Conservation (phyloP, 2,113 vertebrate species). For the Sapayoa aenigma region DNA sequence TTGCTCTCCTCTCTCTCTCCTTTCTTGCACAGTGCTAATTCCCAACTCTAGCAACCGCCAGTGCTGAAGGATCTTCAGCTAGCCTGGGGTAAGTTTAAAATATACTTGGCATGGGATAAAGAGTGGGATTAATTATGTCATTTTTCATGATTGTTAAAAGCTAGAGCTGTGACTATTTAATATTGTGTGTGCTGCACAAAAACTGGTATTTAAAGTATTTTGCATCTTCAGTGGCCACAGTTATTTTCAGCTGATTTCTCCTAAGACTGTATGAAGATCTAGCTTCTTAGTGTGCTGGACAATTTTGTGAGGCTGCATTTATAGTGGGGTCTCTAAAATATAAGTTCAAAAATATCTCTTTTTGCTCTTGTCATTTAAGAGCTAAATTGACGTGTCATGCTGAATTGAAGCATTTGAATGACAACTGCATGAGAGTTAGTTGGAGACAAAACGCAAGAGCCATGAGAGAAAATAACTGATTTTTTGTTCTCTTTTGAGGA, state of each 20-base stretch:
- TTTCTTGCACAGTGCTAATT: constrained; percentile 59
- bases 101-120: neutral
- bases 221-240: neutral
- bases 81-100: constrained; percentile 73
- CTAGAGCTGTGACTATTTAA: neutral
- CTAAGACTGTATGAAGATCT: neutral
- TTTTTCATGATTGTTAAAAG: neutral
- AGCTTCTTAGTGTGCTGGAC: neutral
- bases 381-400: neutral
- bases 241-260: constrained; percentile 1
- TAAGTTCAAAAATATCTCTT: neutral
- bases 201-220: neutral
- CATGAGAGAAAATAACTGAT: neutral
- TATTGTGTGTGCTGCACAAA: neutral
- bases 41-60: constrained; percentile 39
- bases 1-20: constrained; percentile 47
- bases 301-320: neutral
- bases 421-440: neutral
- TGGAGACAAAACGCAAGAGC: neutral
- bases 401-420: neutral
- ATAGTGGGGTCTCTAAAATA: neutral
- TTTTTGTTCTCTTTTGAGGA: neutral
- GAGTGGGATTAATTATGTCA: neutral
- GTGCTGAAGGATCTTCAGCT: constrained; percentile 55
- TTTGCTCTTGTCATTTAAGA: neutral